phyloP scores from a whole-genome alignment of 2,888 invertebrate genomes.

The Drosophila nr. perissopoda region DNA sequence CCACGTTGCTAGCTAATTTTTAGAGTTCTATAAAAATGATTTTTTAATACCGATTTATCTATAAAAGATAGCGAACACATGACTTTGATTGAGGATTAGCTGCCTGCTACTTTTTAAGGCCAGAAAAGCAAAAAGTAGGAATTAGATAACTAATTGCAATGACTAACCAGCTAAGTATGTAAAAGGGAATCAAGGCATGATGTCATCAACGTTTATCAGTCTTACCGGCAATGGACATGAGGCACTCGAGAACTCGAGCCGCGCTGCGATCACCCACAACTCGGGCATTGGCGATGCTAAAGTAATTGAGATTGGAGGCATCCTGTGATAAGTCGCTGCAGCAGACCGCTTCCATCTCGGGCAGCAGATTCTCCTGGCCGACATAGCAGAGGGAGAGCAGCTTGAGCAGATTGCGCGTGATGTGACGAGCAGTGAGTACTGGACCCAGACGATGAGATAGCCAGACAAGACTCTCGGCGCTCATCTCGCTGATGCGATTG shows the following conservation, averaged over 20 bases:
- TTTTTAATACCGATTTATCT: neutral
- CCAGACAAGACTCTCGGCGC: slow-evolving; percentile 95
- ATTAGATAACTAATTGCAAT: neutral
- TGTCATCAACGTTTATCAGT: neutral
- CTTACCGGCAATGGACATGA: slow-evolving; percentile 93
- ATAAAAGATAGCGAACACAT: neutral
- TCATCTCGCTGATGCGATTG: slow-evolving; percentile 92
- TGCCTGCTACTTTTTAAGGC: neutral
- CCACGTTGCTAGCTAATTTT: neutral
- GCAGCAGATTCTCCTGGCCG: slow-evolving; percentile 90
- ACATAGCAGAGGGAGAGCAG: slow-evolving; percentile 98
- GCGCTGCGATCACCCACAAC: slow-evolving; percentile 93
- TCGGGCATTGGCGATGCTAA: slow-evolving; percentile 88
- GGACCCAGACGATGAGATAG: slow-evolving; percentile 96
- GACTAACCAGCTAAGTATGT: neutral
- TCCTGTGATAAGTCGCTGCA: slow-evolving; percentile 79
- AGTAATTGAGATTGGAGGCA: slow-evolving; percentile 86
- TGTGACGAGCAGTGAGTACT: slow-evolving; percentile 94
- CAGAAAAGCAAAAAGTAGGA: neutral
- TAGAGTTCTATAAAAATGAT: neutral
- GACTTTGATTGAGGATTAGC: neutral
- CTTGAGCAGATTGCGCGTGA: slow-evolving; percentile 95
- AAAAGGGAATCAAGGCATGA: neutral
- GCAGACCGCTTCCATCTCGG: slow-evolving; percentile 67
- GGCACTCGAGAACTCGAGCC: slow-evolving; percentile 94